phyloP scores from a whole-genome alignment of 2,888 invertebrate species.

The Lasioglossum morio region DNA sequence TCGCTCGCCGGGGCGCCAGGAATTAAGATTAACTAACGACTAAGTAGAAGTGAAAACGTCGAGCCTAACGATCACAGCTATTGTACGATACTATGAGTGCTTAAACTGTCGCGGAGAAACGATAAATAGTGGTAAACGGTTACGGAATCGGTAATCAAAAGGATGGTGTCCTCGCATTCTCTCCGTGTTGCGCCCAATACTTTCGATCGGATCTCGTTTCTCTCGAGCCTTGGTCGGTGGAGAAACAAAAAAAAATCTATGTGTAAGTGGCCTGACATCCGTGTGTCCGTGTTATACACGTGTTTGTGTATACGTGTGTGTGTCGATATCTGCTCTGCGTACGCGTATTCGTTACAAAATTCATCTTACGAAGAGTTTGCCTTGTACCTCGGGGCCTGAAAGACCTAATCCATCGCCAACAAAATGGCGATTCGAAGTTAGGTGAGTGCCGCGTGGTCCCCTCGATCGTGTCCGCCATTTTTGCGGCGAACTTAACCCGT shows the following conservation, averaged over 20 bases:
- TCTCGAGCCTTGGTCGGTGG: slow-evolving; percentile 37
- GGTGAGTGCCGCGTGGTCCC: slow-evolving; percentile 11
- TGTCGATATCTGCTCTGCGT: background rate
- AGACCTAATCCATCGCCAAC: slow-evolving; percentile 35
- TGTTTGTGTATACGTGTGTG: slow-evolving; percentile 22
- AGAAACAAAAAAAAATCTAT: slow-evolving; percentile 45
- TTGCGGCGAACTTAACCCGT: background rate
- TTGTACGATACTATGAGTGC: slow-evolving; percentile 76
- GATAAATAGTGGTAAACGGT: slow-evolving; percentile 49
- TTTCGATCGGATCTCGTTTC: slow-evolving; percentile 7
- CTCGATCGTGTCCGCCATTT: background rate
- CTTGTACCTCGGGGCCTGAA: slow-evolving; percentile 34
- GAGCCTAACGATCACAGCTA: slow-evolving; percentile 83
- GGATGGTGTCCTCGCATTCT: slow-evolving; percentile 20
- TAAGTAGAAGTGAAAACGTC: slow-evolving; percentile 75
- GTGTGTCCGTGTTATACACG: slow-evolving; percentile 18
- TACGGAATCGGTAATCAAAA: slow-evolving; percentile 45
- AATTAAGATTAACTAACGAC: slow-evolving; percentile 67
- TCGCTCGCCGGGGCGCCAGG: slow-evolving; percentile 26
- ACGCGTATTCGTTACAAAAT: slow-evolving; percentile 61
- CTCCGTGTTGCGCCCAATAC: slow-evolving; percentile 21
- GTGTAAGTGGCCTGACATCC: background rate
- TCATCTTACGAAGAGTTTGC: slow-evolving; percentile 57
- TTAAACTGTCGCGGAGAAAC: slow-evolving; percentile 54
- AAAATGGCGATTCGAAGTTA: slow-evolving; percentile 1